Base-by-base conservation (phyloP, 2,888 invertebrate genomes). In the Aplocera efformata region DNA sequence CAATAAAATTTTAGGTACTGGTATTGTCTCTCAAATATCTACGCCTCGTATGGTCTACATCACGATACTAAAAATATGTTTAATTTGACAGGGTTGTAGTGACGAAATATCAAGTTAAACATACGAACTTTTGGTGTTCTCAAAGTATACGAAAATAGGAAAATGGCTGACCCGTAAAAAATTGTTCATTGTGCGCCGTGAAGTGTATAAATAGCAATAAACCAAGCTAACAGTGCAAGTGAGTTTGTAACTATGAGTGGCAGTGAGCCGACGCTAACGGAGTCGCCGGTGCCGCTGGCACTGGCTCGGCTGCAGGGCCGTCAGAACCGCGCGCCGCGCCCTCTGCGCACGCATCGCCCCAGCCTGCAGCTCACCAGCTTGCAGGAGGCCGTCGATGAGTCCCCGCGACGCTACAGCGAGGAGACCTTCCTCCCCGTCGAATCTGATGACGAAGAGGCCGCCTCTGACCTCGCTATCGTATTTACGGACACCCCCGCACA, bases 231-330 rank as follows among this genome's bases (percentile, higher is more conserved):
- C 41, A 70, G 68, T 72, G 67, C 43, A 45, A 62, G 66, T 68
- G 65, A 37, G 58, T 54, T 53, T 32, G 53, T 58, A 57, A 80
- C 59, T 60, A 86, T 82, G 86, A 88, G 80, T 72, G 74, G 44
- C 21, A 37, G 77, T 61, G 86, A 86, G 59, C 76, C 84, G 31
- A 86, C 86, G 35, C 47, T 88, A 59, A 84, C 85, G 39, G 86
- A 88, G 72, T 82, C 86, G 51, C 88, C 88, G 48, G 88, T 88
- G 67, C 84, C 88, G 37, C 60, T 88, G 67, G 85, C 88, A 38
- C 67, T 88, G 63, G 79, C 86, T 51, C 70, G 86, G 49, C 68
- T 79, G 45, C 86, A 79, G 56, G 73, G 67, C 36, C 71, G 78
- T 46, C 68, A 76, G 10, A 72, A 67, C 61, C 88, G 72, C 13